A percentile compares a stretch with the other conserved stretches of the same genome.
Conservation (phyloP, 2,888 invertebrate species). For the Lottia gigantea region DNA sequence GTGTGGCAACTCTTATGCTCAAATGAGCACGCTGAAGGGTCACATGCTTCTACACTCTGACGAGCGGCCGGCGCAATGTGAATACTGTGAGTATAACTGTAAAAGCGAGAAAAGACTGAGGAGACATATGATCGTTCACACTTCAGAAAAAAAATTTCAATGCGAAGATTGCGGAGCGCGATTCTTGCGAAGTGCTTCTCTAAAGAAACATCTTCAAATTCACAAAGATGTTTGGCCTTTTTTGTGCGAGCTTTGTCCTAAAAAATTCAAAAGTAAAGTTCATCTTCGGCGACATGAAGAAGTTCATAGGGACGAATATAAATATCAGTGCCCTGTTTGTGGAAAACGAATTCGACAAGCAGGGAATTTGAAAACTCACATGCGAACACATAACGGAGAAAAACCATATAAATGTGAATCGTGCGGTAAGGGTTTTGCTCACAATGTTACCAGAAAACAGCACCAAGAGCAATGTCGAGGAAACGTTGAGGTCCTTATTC, state of each 20-base stretch:
- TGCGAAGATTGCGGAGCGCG: background rate
- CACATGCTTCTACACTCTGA: background rate
- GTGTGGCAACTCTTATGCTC: background rate
- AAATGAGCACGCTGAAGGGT: background rate
- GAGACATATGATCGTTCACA: constrained; percentile 5
- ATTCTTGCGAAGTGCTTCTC: background rate
- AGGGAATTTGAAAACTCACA: background rate
- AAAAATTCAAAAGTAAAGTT: constrained; percentile 9
- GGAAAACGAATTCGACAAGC: background rate
- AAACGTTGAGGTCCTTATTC: background rate
- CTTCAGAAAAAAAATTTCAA: background rate
- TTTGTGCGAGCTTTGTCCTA: background rate
- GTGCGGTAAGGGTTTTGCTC: background rate
- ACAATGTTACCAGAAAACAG: background rate
- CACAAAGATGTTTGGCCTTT: background rate
- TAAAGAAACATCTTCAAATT: background rate
- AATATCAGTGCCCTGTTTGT: background rate
- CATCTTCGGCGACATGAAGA: background rate
- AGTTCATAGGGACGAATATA: constrained; percentile 1
- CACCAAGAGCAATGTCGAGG: background rate
- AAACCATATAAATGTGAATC: background rate
- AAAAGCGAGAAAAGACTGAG: background rate
- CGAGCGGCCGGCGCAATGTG: background rate
- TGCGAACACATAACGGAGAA: constrained; percentile 7
- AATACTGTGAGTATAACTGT: background rate